A percentile compares a stretch with the other conserved stretches of the same genome.
Conservation (phyloP, 2,113 vertebrate species). For the Platichthys flesus region DNA sequence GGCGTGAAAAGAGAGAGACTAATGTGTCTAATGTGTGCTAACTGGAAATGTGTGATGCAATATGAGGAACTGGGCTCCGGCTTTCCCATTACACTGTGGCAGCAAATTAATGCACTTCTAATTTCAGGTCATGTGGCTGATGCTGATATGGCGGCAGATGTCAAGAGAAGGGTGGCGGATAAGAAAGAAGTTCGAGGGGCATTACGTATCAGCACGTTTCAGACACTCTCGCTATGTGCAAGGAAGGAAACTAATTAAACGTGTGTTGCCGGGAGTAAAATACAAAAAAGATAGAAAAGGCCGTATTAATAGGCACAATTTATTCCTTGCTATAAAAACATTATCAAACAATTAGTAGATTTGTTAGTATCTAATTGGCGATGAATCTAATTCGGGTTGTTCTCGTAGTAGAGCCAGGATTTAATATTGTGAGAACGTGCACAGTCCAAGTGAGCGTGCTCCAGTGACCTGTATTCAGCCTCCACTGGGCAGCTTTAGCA, state of each 20-base stretch:
- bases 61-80: constrained; percentile 1
- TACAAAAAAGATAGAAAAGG: neutral
- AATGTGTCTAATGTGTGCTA: too few relatives aligned
- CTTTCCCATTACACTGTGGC: constrained; percentile 14
- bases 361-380: constrained; percentile 28
- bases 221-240: constrained; percentile 41
- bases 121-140: constrained; percentile 60
- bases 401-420: neutral
- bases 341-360: constrained; percentile 34
- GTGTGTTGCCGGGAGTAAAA: constrained; percentile 45
- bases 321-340: constrained; percentile 26
- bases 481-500: constrained; percentile 29
- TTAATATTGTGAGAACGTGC: constrained; percentile 16
- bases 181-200: constrained; percentile 53
- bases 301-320: constrained; percentile 6
- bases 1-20: constrained; percentile 1
- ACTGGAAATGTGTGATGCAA: neutral
- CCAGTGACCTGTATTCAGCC: constrained; percentile 37
- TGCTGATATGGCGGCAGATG: constrained; percentile 63
- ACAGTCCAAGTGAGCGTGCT: constrained; percentile 18
- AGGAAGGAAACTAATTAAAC: constrained; percentile 72
- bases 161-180: constrained; percentile 55
- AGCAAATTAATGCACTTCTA: constrained; percentile 37
- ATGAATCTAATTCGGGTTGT: constrained; percentile 31
- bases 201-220: constrained; percentile 65